These are phyloP conservation scores for Threskiornis aethiopicus DNA, from an alignment of 2,797 vertebrate genomes.

Conservation along the genomic window DNA sequence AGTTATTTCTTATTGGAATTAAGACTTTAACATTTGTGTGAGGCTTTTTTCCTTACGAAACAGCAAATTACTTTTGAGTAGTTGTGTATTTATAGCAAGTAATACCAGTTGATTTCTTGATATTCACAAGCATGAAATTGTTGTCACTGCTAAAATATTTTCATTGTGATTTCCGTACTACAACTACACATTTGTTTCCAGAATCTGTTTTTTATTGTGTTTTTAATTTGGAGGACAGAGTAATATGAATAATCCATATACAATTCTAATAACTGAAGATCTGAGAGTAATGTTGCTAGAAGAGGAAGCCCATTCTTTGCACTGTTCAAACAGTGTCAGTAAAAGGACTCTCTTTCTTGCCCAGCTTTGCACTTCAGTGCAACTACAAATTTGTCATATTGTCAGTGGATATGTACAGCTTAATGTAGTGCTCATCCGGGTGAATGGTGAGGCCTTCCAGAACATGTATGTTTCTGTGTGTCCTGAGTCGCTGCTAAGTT, in stretches of 20 bases:
- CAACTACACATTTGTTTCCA: not conserved
- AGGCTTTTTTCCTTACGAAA: not conserved
- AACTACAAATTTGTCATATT: not conserved
- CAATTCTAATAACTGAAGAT: not conserved
- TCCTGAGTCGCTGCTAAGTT: not conserved
- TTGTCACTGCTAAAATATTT: not conserved
- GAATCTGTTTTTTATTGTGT: accelerated
- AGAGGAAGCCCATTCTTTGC: not conserved
- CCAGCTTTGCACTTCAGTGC: not conserved
- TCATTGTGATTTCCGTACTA: not conserved
- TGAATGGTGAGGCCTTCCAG: not conserved
- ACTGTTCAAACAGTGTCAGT: not conserved
- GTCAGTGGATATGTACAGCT: not conserved
- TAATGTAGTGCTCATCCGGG: not conserved
- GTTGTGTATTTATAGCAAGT: not conserved
- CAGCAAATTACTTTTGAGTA: not conserved
- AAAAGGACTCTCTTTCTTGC: not conserved
- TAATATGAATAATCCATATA: not conserved
- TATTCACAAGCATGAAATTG: not conserved
- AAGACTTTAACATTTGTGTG: not conserved
- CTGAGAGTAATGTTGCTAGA: not conserved
- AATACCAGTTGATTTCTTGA: not conserved
- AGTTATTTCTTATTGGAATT: not conserved
- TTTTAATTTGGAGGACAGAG: not conserved
- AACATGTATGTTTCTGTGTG: not conserved